Evolutionary conservation across 2,888 invertebrate species (phyloP), one percentile per base, ranked within the genome.

Genomic region (Gymnoscelis rufifasciata): DNA sequence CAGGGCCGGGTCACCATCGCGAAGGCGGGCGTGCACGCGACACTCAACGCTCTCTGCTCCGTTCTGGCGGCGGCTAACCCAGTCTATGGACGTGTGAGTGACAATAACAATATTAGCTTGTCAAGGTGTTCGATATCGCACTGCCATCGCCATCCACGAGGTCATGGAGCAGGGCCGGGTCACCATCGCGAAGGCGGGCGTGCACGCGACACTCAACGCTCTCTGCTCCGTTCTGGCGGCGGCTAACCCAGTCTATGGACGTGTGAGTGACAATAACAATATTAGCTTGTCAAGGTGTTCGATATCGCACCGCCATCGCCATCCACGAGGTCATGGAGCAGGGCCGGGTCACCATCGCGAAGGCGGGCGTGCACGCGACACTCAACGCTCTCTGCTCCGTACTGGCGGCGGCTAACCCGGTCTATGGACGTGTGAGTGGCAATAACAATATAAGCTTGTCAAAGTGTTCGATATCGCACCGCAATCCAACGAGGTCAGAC

Each of bases 281-380:
- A 12, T 13, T n/a, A 99, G 87, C 99, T 99, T 80, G 99, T 99
- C 88, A 97, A 98, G 89, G 99, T 99, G 99, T 97, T 97, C 0
- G 99, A 99, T 80, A 95, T 98, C 52, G 99, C n/a, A 99, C 88
- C 92, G 99, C n/a, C 66, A 99, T 99, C 0, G 98, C 99, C 28
- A 99, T 99, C 59, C 99, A 99, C 81, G 99, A 99, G 90, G 99
- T 99, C 3, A 84, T 99, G 99, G 99, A 99, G 89, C 99, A 99
- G 80, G 99, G 99, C 3, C 90, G 94, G 59, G 95, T 99, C 2
- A 98, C 99, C 6, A 99, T 99, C 66, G 95, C 99, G 11, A 99
- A 99, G 88, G 99, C 99, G 13, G 99, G 99, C 5, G 99, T 99
- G 53, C 99, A 99, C 78, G 98, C 99, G 2, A 94, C 97, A 42